These are phyloP conservation scores for Smittia sp. DNA, from an alignment of 2,888 invertebrate species.

Conservation along the genomic window DNA sequence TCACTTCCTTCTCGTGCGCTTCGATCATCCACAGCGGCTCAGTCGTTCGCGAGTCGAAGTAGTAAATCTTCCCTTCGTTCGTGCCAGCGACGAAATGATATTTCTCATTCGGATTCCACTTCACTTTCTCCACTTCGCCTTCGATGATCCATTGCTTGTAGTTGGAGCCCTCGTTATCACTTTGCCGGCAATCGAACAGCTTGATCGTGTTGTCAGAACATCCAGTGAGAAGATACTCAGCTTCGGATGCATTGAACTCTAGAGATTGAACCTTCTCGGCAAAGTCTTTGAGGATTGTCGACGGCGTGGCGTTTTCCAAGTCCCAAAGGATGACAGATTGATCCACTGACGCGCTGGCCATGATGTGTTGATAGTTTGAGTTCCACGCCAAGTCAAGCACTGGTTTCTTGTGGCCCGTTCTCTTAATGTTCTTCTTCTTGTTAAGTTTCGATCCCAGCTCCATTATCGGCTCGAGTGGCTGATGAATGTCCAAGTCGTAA, in stretches of 20 bases:
- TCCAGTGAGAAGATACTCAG: conserved; percentile 78
- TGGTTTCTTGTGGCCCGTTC: conserved; percentile 81
- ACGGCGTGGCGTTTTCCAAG: conserved; percentile 73
- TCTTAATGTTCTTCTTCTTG: conserved; percentile 68
- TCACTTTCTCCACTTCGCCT: conserved; percentile 81
- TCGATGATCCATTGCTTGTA: conserved; percentile 64
- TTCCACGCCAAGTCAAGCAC: conserved; percentile 93
- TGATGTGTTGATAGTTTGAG: conserved; percentile 71
- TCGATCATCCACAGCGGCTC: conserved; percentile 67
- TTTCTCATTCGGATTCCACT: conserved; percentile 79
- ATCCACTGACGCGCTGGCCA: conserved; percentile 94
- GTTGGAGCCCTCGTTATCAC: conserved; percentile 55
- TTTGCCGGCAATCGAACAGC: conserved; percentile 82
- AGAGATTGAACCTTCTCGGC: conserved; percentile 81
- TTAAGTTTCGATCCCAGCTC: conserved; percentile 72
- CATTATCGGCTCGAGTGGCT: conserved; percentile 84
- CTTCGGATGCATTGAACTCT: conserved; percentile 79
- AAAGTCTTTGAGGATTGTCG: conserved; percentile 70
- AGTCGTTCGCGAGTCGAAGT: conserved; percentile 69
- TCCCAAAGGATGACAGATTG: conserved; percentile 88
- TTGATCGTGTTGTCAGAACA: conserved; percentile 77
- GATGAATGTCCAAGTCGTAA: conserved; percentile 96
- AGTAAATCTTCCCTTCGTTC: conserved; percentile 65
- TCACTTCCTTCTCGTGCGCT: conserved; percentile 81
- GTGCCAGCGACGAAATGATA: conserved; percentile 68